phyloP scores from a whole-genome alignment of 2,888 invertebrate species.

The Apodemia hepburni region DNA sequence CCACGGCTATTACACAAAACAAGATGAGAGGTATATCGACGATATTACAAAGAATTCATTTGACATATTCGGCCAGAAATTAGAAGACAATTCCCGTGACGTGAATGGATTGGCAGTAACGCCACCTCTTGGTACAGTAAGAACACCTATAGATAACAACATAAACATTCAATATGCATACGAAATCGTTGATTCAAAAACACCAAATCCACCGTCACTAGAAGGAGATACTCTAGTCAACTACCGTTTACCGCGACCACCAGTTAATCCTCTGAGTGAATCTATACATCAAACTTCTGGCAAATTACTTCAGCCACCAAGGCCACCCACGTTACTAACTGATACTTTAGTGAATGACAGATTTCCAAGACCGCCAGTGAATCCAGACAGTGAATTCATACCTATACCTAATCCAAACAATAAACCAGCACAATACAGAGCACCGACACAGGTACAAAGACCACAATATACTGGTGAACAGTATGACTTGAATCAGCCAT shows the following conservation, averaged over 20 bases:
- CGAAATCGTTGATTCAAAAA: constrained; percentile 59
- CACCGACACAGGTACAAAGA: constrained; percentile 50
- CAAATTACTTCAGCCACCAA: constrained; percentile 50
- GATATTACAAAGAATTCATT: constrained; percentile 88
- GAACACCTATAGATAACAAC: constrained; percentile 71
- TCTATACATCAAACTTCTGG: constrained; percentile 52
- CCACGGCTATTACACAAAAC: constrained; percentile 84
- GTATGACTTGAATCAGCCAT: constrained; percentile 63
- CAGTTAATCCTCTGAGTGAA: constrained; percentile 85
- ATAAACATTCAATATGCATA: constrained; percentile 79
- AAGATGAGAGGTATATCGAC: constrained; percentile 83
- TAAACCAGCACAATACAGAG: constrained; percentile 56
- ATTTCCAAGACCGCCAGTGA: constrained; percentile 82
- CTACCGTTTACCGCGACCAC: constrained; percentile 83
- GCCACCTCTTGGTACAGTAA: constrained; percentile 63
- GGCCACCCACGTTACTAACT: constrained; percentile 74
- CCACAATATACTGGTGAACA: constrained; percentile 63
- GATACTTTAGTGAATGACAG: constrained; percentile 88
- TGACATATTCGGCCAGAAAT: constrained; percentile 86
- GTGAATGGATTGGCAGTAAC: constrained; percentile 71
- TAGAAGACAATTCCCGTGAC: constrained; percentile 72
- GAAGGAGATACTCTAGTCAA: constrained; percentile 86
- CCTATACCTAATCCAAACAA: constrained; percentile 71
- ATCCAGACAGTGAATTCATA: constrained; percentile 85
- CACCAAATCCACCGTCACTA: constrained; percentile 66